Evolutionary conservation across 1,140 invertebrate species (phyloP).

Genomic region (Ridgeia piscesae): DNA sequence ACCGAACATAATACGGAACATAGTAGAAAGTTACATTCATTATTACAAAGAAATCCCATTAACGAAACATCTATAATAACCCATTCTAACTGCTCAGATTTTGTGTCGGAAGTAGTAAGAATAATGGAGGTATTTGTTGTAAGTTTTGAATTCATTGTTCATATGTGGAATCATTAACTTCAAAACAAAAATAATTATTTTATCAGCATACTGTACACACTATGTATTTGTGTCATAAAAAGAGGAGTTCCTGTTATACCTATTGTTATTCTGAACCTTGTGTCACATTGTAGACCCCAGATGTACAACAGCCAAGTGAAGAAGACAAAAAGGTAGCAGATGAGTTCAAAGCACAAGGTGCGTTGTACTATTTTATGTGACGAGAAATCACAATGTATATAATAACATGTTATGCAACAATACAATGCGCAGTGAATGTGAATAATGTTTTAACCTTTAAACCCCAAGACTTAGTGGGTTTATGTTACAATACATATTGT

Average conservation of each 20-base stretch:
- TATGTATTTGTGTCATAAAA: neutral
- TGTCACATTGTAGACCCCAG: neutral
- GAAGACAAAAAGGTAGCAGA: neutral
- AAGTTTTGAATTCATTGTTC: too few relatives aligned
- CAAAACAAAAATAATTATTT: neutral
- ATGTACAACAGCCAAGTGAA: neutral
- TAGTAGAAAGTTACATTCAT: too few relatives aligned
- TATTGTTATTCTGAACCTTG: neutral
- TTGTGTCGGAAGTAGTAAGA: too few relatives aligned
- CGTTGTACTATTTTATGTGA: neutral
- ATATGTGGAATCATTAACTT: too few relatives aligned
- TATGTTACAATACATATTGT: too few relatives aligned
- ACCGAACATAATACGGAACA: too few relatives aligned
- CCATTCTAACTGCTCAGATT: too few relatives aligned
- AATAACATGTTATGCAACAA: neutral
- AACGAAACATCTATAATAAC: too few relatives aligned
- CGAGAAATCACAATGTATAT: neutral
- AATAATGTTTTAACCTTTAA: too few relatives aligned
- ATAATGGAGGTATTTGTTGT: too few relatives aligned
- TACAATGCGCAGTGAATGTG: neutral
- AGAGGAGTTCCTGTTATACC: neutral
- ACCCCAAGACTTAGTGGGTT: too few relatives aligned
- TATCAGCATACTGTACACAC: neutral
- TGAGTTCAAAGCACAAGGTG: neutral
- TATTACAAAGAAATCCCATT: too few relatives aligned